Evolutionary conservation across 1,140 invertebrate genomes (phyloP), one percentile per base, ranked within the genome.

Genomic region (Nasonia longicornis): DNA sequence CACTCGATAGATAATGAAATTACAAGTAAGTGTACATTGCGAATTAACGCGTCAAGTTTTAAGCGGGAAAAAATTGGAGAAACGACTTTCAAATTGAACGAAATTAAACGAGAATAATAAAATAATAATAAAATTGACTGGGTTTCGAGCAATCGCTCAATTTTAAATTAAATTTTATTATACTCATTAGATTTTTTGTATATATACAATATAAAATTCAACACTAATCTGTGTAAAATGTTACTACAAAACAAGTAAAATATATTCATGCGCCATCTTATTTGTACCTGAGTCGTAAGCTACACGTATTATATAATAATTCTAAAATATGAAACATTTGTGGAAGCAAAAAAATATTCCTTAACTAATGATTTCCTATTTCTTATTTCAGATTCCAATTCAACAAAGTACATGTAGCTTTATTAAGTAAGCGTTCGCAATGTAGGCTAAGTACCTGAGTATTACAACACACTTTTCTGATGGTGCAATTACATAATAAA

Each of bases 321-420:
- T 48, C 26, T 4, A 73, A 73, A 73, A 48, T 45, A 48, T 45
- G 48, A 72, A 45, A 48, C 11, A 22, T 73, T 42, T 73, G 20
- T 48, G 22, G 8, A 48, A 74, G 14, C 58, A 52, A 11, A 74
- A 74, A 74, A 74, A 74, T 74, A 74, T 16, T 74, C 52, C 20
- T 73, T 22, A 42, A 73, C 2, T 22, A 67, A 22, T 42, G 6
- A 29, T 70, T 35, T 70, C 29, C 16, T 42, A 48, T 48, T 48
- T 11, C 45, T 14, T 48, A 12, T 42, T 42, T 10, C 38, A 42
- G 4, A 58, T 58, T 58, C 16, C 8, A 31, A 20, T 42, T 22
- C n/a, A 71, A 38, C 29, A 4, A 67, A 67, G 14, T 67, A 67
- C 26, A 11, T 67, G 10, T 29, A 67, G 12, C 29, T 29, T 67